Percentiles rank a stretch among this genome's conserved stretches.
phyloP scores from a whole-genome alignment of 2,888 invertebrate species.

The Stenchaetothrips biformis region DNA sequence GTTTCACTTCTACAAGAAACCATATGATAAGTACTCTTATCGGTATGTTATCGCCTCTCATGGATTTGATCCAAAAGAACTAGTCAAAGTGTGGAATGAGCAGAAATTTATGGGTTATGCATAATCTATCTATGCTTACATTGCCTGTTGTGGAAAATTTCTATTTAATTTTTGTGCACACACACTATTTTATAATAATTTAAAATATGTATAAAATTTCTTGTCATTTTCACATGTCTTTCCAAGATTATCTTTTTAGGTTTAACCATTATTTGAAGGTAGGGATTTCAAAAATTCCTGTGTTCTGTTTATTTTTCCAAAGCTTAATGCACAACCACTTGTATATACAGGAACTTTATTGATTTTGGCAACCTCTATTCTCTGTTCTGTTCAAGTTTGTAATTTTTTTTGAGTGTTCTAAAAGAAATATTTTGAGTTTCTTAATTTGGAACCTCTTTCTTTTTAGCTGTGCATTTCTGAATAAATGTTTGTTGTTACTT shows the following conservation, averaged over 20 bases:
- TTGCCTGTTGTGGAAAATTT: background rate
- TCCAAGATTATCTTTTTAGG: background rate
- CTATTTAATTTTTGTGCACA: background rate
- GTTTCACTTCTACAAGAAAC: conserved; percentile 73
- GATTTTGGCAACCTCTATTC: too few species aligned
- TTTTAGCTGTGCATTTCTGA: conserved; percentile 35
- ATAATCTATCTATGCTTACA: conserved; percentile 42
- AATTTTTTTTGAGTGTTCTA: background rate
- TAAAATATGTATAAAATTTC: too few species aligned
- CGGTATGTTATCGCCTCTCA: conserved; percentile 75
- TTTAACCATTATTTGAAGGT: background rate
- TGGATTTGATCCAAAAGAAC: conserved; percentile 69
- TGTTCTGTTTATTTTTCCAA: background rate
- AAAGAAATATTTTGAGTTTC: conserved; percentile 34
- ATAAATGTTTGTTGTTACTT: conserved; percentile 12
- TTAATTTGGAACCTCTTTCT: conserved; percentile 33
- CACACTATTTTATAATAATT: conserved; percentile 33
- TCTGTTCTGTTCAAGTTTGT: background rate
- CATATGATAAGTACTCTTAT: conserved; percentile 58
- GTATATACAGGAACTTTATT: too few species aligned
- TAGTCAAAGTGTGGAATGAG: conserved; percentile 70
- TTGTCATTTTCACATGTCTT: too few species aligned
- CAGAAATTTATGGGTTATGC: conserved; percentile 65
- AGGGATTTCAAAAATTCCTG: background rate
- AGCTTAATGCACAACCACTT: background rate